Conservation (phyloP, 2,888 invertebrate species). For the Panorpa germanica region DNA sequence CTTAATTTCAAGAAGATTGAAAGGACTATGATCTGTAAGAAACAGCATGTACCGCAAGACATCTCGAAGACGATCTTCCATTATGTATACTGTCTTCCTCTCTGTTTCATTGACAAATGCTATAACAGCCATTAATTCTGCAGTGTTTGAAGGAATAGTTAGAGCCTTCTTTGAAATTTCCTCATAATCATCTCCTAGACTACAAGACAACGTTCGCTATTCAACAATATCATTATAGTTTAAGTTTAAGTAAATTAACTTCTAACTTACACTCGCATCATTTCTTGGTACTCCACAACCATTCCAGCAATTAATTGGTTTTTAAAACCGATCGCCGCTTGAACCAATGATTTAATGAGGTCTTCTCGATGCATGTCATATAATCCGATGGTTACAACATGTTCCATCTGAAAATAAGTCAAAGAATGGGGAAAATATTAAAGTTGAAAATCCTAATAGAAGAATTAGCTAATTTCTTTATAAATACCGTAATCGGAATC, state of each 20-base stretch:
- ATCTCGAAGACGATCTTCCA: slow-evolving; percentile 56
- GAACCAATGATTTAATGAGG: slow-evolving; percentile 49
- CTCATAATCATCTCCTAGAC: slow-evolving; percentile 71
- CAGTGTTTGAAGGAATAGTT: slow-evolving; percentile 64
- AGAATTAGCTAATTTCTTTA: slow-evolving; percentile 23
- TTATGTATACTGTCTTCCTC: slow-evolving; percentile 41
- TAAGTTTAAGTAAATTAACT: slow-evolving; percentile 6
- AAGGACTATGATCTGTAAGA: slow-evolving; percentile 61
- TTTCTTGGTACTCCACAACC: slow-evolving; percentile 60
- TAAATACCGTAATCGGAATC: slow-evolving; percentile 32
- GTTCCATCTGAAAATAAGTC: slow-evolving; percentile 33
- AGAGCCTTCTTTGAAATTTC: slow-evolving; percentile 58
- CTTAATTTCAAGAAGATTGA: slow-evolving; percentile 71
- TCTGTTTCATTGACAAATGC: slow-evolving; percentile 60
- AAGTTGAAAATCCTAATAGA: too few relatives aligned
- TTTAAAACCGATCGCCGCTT: slow-evolving; percentile 45
- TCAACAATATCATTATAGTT: too few relatives aligned
- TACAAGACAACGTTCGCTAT: slow-evolving; percentile 22
- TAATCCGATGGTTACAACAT: slow-evolving; percentile 59
- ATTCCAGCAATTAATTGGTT: slow-evolving; percentile 52
- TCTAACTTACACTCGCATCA: slow-evolving; percentile 47
- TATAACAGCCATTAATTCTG: slow-evolving; percentile 67
- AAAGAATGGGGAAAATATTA: too few relatives aligned
- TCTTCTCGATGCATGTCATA: slow-evolving; percentile 71
- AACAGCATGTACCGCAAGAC: slow-evolving; percentile 59